Base-by-base conservation (phyloP, 2,888 invertebrate genomes). In the Mamestra brassicae region DNA sequence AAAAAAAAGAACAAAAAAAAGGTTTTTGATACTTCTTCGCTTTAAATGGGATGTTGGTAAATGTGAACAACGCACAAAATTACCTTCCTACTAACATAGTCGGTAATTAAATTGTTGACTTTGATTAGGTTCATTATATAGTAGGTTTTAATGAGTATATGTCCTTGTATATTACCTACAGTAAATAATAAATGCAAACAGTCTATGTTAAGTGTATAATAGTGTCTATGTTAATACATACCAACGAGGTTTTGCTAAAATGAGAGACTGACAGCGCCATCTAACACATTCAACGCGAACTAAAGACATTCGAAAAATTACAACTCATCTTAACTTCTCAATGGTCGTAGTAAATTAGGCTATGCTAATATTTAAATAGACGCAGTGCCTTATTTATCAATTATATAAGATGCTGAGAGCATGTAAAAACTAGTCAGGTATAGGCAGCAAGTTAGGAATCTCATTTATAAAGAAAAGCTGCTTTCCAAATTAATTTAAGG, bases 201-300 rank as follows among this genome's bases (percentile, higher is more conserved):
- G 26, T 26, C 26, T 26, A 26, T 26, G 26, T 26, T 26, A 26
- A 26, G 26, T 5, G 13, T n/a, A 38, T 5, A 38, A 38, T 6
- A 38, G 38, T 38, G 38, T 61, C 6, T 2, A 11, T 17, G 17
- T 26, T 11, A n/a, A n/a, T n/a, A 58, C 6, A 3, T 26, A 15
- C 36, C 36, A 5, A 38, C 0, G 38, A 17, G 4, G 13, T 13
- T 10, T 11, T 45, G 34, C 15, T 62, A 8, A 5, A 55, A 57
- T 11, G 4, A 50, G 26, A 13, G 8, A 11, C 17, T 57, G 10
- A 7, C 57, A 69, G 57, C 83, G 83, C 80, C 80, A 80, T 80
- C 80, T 74, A 69, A 10, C 3, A 62, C 1, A 26, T 68, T 45
- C 4, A 42, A 11, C 15, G 36, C 5, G 61, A 68, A 79, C 69